A percentile compares a stretch with the other conserved stretches of the same genome.
phyloP scores from a whole-genome alignment of 2,888 invertebrate species.

The Isoperla grammatica region DNA sequence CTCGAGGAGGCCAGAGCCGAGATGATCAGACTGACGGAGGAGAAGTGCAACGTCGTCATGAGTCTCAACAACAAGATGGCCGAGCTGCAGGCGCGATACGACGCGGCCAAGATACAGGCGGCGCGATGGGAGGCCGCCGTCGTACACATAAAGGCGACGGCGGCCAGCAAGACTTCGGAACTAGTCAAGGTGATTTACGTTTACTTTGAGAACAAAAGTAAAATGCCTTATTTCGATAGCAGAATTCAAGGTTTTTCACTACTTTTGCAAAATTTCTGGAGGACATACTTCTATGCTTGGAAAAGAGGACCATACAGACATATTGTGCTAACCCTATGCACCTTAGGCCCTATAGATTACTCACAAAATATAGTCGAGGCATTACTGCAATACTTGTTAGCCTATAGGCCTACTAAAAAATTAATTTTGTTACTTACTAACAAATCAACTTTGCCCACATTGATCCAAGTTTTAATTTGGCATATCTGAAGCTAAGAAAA shows the following conservation, averaged over 20 bases:
- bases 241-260: neutral
- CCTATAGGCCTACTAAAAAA: no score
- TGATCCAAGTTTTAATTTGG: no score
- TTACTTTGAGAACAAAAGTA: no score
- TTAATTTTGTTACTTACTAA: no score
- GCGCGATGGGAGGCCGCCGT: slow-evolving; percentile 58
- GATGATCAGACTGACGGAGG: slow-evolving; percentile 51
- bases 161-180: slow-evolving; percentile 50
- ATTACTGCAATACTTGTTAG: no score
- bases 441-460: no score
- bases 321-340: neutral
- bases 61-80: slow-evolving; percentile 58
- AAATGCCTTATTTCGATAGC: no score
- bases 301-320: neutral
- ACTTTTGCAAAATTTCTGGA: no score
- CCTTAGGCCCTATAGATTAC: no score
- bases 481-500: no score
- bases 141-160: slow-evolving; percentile 53
- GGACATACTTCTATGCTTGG: no score
- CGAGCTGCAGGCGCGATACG: slow-evolving; percentile 54
- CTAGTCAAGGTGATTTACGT: slow-evolving; percentile 43
- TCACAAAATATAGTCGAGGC: no score
- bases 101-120: slow-evolving; percentile 52
- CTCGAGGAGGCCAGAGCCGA: slow-evolving; percentile 54
- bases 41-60: slow-evolving; percentile 57